Evolutionary conservation across 2,113 vertebrate species (phyloP).

Genomic region (Pachypanchax playfairii): DNA sequence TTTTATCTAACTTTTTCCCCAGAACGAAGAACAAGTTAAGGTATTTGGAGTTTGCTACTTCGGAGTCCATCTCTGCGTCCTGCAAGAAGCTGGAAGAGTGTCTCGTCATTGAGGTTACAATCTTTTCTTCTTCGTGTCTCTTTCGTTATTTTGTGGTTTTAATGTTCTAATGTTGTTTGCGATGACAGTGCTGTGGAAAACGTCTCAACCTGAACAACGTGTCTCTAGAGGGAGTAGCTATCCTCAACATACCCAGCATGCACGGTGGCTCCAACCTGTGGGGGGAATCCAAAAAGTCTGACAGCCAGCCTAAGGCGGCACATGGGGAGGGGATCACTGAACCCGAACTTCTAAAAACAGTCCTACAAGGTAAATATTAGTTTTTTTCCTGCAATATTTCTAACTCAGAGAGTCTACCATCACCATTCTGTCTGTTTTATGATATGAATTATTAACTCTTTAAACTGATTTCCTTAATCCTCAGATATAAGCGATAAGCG

Average conservation of each 20-base stretch:
- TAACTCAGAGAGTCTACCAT: background rate
- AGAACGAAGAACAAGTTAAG: constrained; percentile 95
- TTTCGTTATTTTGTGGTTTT: background rate
- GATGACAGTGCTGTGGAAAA: constrained; percentile 83
- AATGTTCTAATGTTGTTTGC: background rate
- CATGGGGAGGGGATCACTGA: constrained; percentile 83
- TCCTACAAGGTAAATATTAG: constrained; percentile 81
- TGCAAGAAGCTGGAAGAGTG: constrained; percentile 89
- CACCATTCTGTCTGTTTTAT: too few relatives aligned
- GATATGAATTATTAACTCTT: background rate
- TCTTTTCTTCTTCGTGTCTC: background rate
- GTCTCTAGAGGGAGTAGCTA: constrained; percentile 85
- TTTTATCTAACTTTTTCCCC: constrained; percentile 14
- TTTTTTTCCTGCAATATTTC: background rate
- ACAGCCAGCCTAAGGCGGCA: constrained; percentile 52
- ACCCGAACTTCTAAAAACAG: constrained; percentile 83
- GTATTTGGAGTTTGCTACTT: constrained; percentile 94
- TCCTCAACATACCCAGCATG: constrained; percentile 95
- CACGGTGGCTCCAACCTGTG: constrained; percentile 94
- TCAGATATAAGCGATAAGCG: constrained; percentile 86
- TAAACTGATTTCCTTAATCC: background rate
- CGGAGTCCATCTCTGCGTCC: constrained; percentile 90
- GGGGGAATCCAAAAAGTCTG: constrained; percentile 86
- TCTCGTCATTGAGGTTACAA: constrained; percentile 83
- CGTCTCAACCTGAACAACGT: constrained; percentile 81